phyloP scores from a whole-genome alignment of 2,113 vertebrate species.

The Artemisiospiza belli region DNA sequence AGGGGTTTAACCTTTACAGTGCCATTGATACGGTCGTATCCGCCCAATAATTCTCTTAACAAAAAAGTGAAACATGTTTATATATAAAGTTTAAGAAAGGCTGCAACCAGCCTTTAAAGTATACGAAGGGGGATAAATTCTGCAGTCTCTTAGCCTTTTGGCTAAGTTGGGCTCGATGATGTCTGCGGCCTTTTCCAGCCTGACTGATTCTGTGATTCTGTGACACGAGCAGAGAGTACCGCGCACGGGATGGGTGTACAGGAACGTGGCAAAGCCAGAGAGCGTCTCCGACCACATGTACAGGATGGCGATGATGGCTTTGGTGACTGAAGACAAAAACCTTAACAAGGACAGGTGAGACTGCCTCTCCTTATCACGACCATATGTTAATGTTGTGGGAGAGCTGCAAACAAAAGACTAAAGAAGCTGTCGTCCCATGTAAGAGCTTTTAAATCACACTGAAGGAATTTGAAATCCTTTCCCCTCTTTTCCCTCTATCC shows the following conservation, averaged over 20 bases:
- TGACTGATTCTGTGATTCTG: neutral
- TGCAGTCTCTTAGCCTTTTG: neutral
- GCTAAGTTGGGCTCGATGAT: neutral
- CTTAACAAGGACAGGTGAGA: conserved; percentile 89
- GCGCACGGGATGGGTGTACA: conserved; percentile 95
- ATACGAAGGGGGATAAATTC: neutral
- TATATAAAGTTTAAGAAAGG: neutral
- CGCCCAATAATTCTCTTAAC: neutral
- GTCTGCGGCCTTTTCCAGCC: neutral
- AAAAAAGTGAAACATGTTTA: neutral
- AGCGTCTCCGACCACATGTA: conserved; percentile 99
- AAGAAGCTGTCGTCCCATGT: fast-evolving
- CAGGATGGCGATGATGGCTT: conserved; percentile 95
- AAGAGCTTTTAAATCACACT: neutral
- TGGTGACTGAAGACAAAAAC: conserved; percentile 84
- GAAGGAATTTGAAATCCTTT: neutral
- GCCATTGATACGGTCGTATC: neutral
- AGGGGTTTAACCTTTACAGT: neutral
- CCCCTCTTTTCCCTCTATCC: fast-evolving
- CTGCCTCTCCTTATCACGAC: fast-evolving
- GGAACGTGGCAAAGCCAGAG: conserved; percentile 86
- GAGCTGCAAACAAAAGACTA: neutral
- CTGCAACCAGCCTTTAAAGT: neutral
- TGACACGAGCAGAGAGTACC: conserved; percentile 79
- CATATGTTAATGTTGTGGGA: fast-evolving